Conservation (phyloP, 2,888 invertebrate genomes). For the Nomada ruficornis region DNA sequence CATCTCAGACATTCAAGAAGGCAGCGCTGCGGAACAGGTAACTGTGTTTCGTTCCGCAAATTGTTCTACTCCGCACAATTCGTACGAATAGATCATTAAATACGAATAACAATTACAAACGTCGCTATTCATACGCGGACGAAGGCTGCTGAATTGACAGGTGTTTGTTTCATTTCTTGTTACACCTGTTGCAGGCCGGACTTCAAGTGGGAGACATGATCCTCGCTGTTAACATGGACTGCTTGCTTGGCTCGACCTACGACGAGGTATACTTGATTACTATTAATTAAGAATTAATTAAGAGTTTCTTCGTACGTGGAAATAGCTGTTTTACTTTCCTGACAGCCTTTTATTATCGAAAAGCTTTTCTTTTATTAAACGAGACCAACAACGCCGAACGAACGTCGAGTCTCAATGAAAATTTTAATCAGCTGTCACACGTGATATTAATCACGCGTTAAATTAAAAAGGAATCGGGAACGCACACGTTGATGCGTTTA, state of each 20-base stretch:
- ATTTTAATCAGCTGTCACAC: no score
- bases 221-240: slow-evolving; percentile 97
- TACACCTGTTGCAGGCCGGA: slow-evolving; percentile 89
- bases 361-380: no score
- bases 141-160: not conserved
- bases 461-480: no score
- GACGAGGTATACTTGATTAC: slow-evolving; percentile 88
- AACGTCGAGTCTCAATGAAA: no score
- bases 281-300: not conserved
- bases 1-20: slow-evolving; percentile 96
- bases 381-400: no score
- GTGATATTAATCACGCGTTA: no score
- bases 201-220: slow-evolving; percentile 99
- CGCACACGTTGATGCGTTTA: no score
- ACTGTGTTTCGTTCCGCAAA: not conserved
- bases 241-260: slow-evolving; percentile 93
- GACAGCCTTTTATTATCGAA: not conserved
- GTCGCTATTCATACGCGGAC: not conserved
- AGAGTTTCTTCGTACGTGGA: not conserved
- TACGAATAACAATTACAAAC: not conserved
- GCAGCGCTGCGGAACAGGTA: slow-evolving; percentile 94
- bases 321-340: no score
- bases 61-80: not conserved
- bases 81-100: not conserved
- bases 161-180: not conserved